A percentile compares a stretch with the other conserved stretches of the same genome.
Evolutionary conservation across 2,888 invertebrate species (phyloP).

Genomic region (Epiblema foenella): DNA sequence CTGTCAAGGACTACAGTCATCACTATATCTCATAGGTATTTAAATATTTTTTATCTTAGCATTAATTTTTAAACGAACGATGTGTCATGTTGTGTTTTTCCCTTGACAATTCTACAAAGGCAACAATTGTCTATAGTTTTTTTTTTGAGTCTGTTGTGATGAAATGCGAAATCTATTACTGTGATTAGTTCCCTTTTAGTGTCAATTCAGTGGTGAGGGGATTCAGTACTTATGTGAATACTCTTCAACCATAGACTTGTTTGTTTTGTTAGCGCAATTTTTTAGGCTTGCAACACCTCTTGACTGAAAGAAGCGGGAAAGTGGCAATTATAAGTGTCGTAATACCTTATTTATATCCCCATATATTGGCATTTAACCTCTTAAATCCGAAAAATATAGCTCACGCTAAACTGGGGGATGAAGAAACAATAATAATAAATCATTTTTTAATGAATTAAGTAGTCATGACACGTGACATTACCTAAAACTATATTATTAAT

Average conservation of each 20-base stretch:
- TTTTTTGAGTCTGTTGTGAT: slow-evolving; percentile 47
- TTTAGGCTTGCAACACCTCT: slow-evolving; percentile 59
- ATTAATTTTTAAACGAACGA: slow-evolving; percentile 74
- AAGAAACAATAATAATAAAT: neutral
- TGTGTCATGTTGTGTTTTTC: slow-evolving; percentile 76
- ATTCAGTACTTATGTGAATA: slow-evolving; percentile 74
- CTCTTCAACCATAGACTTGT: slow-evolving; percentile 58
- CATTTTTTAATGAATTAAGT: neutral
- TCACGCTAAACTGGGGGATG: slow-evolving; percentile 3
- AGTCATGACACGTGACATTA: neutral
- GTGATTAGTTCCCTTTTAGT: slow-evolving; percentile 63
- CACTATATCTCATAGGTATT: slow-evolving; percentile 84
- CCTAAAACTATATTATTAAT: neutral
- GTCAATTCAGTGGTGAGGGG: slow-evolving; percentile 65
- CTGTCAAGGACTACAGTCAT: slow-evolving; percentile 76
- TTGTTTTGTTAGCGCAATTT: slow-evolving; percentile 67
- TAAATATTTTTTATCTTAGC: slow-evolving; percentile 77
- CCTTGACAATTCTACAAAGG: slow-evolving; percentile 58
- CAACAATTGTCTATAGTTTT: slow-evolving; percentile 62
- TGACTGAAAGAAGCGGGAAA: slow-evolving; percentile 25
- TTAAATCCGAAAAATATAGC: slow-evolving; percentile 20
- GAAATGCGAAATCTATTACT: slow-evolving; percentile 55
- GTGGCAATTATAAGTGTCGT: slow-evolving; percentile 14
- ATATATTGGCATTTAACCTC: slow-evolving; percentile 26
- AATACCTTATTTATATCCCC: slow-evolving; percentile 13